Conservation (phyloP, 2,113 vertebrate genomes). For the Anser cygnoides region DNA sequence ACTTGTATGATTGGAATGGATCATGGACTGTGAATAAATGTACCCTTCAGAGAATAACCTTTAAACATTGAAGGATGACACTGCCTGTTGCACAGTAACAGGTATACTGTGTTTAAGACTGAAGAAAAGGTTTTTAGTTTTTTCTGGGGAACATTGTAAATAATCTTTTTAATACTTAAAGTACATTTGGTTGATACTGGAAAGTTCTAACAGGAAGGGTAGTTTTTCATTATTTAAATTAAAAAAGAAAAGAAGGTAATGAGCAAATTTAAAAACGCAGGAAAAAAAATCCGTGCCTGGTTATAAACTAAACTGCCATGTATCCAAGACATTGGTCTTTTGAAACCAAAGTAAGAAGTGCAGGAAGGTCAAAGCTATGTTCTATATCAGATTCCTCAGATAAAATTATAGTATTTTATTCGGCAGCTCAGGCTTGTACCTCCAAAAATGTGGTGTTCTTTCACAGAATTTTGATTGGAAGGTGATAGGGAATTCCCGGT, state of each 20-base stretch:
- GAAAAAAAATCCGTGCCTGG: conserved; percentile 76
- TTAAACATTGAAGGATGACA: conserved; percentile 63
- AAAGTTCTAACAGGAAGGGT: conserved; percentile 85
- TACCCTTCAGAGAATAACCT: conserved; percentile 66
- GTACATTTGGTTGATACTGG: conserved; percentile 84
- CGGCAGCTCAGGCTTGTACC: conserved; percentile 72
- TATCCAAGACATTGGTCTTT: conserved; percentile 61
- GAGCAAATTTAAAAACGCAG: conserved; percentile 73
- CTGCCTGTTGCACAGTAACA: conserved; percentile 67
- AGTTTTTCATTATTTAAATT: conserved; percentile 86
- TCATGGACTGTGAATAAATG: conserved; percentile 75
- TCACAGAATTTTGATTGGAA: conserved; percentile 69
- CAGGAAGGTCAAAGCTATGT: conserved; percentile 31
- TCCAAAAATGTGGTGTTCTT: conserved; percentile 46
- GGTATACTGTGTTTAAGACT: conserved; percentile 67
- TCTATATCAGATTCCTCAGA: conserved; percentile 63
- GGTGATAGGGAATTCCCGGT: conserved; percentile 44
- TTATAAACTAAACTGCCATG: conserved; percentile 58
- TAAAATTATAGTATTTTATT: conserved; percentile 65
- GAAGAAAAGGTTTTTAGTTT: conserved; percentile 68
- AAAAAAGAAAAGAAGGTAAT: conserved; percentile 58
- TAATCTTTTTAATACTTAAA: conserved; percentile 84
- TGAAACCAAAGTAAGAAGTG: conserved; percentile 79
- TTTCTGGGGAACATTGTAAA: conserved; percentile 82
- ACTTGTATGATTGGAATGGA: conserved; percentile 73